These are phyloP conservation scores for Aleiodes sp. DNA, from an alignment of 1,140 invertebrate genomes.

Conservation along the genomic window DNA sequence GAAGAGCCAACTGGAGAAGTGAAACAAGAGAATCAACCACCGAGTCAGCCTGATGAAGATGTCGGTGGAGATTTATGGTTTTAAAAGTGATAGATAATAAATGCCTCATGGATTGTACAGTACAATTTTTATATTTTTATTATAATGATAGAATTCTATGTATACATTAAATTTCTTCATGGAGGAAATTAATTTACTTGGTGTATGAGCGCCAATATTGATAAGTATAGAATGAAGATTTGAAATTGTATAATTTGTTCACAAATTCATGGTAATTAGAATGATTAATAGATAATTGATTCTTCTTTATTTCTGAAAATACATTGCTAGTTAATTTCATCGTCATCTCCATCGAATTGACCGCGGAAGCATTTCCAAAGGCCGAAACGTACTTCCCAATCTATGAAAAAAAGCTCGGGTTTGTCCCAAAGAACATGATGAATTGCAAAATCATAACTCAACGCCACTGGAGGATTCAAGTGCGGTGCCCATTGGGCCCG, in stretches of 20 bases:
- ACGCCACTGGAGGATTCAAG: slow-evolving; percentile 69
- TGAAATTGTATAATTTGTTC: background rate
- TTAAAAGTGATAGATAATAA: slow-evolving; percentile 48
- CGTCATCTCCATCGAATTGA: background rate
- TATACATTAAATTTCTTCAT: too few relatives aligned
- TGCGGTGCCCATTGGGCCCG: slow-evolving; percentile 70
- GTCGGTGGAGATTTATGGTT: slow-evolving; percentile 68
- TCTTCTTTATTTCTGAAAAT: background rate
- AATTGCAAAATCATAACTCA: slow-evolving; percentile 65
- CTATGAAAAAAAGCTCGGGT: slow-evolving; percentile 70
- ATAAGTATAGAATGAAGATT: background rate
- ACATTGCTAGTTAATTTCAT: background rate
- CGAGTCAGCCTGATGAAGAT: slow-evolving; percentile 60
- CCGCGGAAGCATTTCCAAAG: slow-evolving; percentile 70
- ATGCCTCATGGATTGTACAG: too few relatives aligned
- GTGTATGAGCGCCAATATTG: background rate
- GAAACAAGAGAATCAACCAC: slow-evolving; percentile 44
- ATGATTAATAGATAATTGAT: background rate
- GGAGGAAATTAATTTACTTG: background rate
- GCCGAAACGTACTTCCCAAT: slow-evolving; percentile 72
- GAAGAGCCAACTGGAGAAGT: slow-evolving; percentile 66
- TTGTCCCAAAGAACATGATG: slow-evolving; percentile 71
- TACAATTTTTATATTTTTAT: slow-evolving; percentile 25
- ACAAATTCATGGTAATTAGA: background rate
- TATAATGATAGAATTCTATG: too few relatives aligned